Percentiles rank a stretch among this genome's conserved stretches.
These are phyloP conservation scores for Spodoptera litura DNA, from an alignment of 1,140 invertebrate genomes.

Conservation along the genomic window DNA sequence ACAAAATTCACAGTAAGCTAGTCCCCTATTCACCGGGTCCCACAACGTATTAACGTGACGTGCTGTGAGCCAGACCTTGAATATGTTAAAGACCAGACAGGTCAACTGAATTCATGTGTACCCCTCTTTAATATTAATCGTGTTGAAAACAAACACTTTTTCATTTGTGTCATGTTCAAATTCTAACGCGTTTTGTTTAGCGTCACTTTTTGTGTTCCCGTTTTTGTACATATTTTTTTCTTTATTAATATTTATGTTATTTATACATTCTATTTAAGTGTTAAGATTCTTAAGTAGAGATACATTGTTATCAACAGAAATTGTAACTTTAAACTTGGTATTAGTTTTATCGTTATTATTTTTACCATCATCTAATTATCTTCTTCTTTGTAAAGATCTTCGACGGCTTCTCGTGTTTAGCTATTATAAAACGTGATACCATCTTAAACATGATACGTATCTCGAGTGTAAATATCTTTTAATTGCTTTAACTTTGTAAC, in stretches of 20 bases:
- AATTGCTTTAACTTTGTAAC: conserved; percentile 14
- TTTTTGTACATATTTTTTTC: conserved; percentile 4
- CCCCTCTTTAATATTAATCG: conserved; percentile 72
- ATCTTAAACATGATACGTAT: conserved; percentile 8
- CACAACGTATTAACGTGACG: conserved; percentile 55
- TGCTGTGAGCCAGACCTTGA: conserved; percentile 54
- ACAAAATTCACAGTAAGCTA: conserved; percentile 47
- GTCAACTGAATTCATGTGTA: conserved; percentile 69
- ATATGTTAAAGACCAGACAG: conserved; percentile 61
- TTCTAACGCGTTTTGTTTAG: conserved; percentile 34
- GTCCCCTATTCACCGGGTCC: conserved; percentile 35
- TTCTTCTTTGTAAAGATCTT: neutral
- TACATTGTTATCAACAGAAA: neutral
- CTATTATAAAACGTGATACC: neutral
- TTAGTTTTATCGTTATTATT: neutral
- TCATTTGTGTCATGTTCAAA: conserved; percentile 27
- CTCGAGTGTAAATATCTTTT: conserved; percentile 7
- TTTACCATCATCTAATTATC: neutral
- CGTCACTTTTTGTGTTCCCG: conserved; percentile 19
- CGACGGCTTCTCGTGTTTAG: neutral
- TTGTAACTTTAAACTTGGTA: neutral
- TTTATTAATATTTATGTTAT: neutral
- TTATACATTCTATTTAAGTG: neutral
- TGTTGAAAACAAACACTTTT: conserved; percentile 35
- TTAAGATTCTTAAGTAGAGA: neutral